Evolutionary conservation across 2,797 vertebrate genomes (phyloP), one percentile per base, ranked within the genome.

Genomic region (Pachyuromys duprasi): DNA sequence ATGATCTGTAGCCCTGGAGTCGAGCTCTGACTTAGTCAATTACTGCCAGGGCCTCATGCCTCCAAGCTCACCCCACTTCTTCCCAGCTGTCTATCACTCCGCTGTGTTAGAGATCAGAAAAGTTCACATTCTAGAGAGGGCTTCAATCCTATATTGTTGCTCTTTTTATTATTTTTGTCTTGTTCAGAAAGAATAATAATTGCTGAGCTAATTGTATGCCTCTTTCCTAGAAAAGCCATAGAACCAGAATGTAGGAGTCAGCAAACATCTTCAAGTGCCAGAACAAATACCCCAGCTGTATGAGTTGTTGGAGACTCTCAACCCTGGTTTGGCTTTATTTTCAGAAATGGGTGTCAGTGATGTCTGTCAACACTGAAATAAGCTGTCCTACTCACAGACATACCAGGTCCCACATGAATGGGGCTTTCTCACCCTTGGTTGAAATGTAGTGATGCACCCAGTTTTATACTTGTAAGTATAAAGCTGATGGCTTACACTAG

Each of bases 151-250:
- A 42, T 69, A n/a, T 49, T 20, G 86, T 20, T 86, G 57, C 9
- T 86, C 13, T 94, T 79, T 67, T 89, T 72, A 28, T 81, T 69
- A 67, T 70, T 75, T 78, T 14, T 82, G 81, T 31, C 49, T 70
- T 90, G 63, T 55, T 92, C 15, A 79, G 42, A 90, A 95, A 94
- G 83, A 87, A 39, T 33, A 75, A 75, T 36, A 67, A 65, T 33
- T 14, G 2, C 22, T 39, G 69, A n/a, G 57, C 15, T 67, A 14
- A 60, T 36, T 60, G 33, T 36, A 65, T 9, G 55, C 22, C 15
- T 14, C 22, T 70, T 26, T 14, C 42, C 70, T 36, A 36, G 20
- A 83, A 87, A 93, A 80, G 36, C 49, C 62, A n/a, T 26, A 78
- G 36, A 82, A 80, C 26, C 57, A 79, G 26, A 81, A 82, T 78